Evolutionary conservation across 2,113 vertebrate genomes (phyloP).

Genomic region (Crotalus viridis): DNA sequence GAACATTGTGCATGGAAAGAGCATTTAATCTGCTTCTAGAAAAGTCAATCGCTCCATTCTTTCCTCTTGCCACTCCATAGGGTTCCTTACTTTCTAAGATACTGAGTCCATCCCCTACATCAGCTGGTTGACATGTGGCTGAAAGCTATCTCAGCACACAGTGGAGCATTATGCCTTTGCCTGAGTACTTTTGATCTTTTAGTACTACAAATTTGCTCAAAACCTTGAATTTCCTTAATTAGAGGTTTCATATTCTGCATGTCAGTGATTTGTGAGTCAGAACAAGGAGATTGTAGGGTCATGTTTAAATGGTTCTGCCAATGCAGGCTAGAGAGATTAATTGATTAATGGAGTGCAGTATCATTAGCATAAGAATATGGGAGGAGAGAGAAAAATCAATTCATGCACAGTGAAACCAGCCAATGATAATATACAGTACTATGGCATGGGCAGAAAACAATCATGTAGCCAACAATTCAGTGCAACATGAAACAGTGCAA

Average conservation of each 20-base stretch:
- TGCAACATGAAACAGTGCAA: conserved; percentile 42
- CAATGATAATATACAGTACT: conserved; percentile 32
- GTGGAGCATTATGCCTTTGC: conserved; percentile 42
- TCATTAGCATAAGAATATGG: conserved; percentile 32
- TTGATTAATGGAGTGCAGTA: conserved; percentile 43
- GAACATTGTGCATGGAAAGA: neutral
- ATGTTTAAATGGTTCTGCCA: conserved; percentile 22
- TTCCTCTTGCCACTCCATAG: neutral
- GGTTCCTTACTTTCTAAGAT: neutral
- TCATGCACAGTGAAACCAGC: conserved; percentile 36
- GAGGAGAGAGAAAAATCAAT: neutral
- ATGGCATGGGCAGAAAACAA: conserved; percentile 32
- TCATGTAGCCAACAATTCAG: conserved; percentile 34
- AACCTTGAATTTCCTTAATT: conserved; percentile 45
- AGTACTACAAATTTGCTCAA: conserved; percentile 35
- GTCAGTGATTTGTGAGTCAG: conserved; percentile 21
- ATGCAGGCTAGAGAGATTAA: conserved; percentile 36
- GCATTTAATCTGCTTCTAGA: neutral
- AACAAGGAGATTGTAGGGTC: neutral
- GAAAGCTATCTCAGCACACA: conserved; percentile 21
- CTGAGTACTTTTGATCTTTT: conserved; percentile 34
- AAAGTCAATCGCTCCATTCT: neutral
- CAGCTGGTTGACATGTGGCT: neutral
- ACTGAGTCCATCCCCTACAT: neutral
- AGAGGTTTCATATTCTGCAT: conserved; percentile 36